Percentiles rank a stretch among this genome's conserved stretches.
Conservation (phyloP, 2,888 invertebrate species). For the Caprella mutica region DNA sequence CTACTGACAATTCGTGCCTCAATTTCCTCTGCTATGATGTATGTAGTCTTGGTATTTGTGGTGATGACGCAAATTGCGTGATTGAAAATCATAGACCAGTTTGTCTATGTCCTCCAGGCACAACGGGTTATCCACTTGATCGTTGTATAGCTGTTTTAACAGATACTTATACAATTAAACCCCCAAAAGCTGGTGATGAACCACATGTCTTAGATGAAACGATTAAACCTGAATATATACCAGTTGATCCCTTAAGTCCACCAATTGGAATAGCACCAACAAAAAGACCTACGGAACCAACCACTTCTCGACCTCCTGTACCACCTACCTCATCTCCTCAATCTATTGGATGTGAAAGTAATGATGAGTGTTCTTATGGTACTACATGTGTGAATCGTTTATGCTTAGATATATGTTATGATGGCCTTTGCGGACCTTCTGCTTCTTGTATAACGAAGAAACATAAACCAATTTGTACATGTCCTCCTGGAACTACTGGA, state of each 20-base stretch:
- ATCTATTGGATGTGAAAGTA: slow-evolving; percentile 36
- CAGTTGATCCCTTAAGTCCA: slow-evolving; percentile 7
- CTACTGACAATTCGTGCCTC: slow-evolving; percentile 61
- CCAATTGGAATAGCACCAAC: slow-evolving; percentile 9
- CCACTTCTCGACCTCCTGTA: background rate
- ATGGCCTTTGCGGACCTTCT: slow-evolving; percentile 51
- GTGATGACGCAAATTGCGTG: slow-evolving; percentile 64
- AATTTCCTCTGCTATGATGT: slow-evolving; percentile 61
- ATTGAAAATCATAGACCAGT: slow-evolving; percentile 53
- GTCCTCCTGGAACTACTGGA: slow-evolving; percentile 43
- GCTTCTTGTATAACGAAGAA: slow-evolving; percentile 59
- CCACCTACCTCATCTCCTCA: slow-evolving; percentile 12
- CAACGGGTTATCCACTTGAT: slow-evolving; percentile 61
- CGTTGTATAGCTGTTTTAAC: slow-evolving; percentile 15
- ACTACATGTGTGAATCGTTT: slow-evolving; percentile 19
- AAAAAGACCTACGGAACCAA: slow-evolving; percentile 23
- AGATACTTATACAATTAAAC: slow-evolving; percentile 8
- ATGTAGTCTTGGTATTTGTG: slow-evolving; percentile 54
- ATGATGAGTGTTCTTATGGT: slow-evolving; percentile 37
- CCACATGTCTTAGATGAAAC: background rate
- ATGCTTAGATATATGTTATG: slow-evolving; percentile 18
- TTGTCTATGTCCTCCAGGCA: slow-evolving; percentile 62
- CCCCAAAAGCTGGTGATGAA: slow-evolving; percentile 17
- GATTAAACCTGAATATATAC: slow-evolving; percentile 6
- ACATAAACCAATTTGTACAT: slow-evolving; percentile 59